Base-by-base conservation (phyloP, 2,797 vertebrate genomes). In the Pipistrellus pygmaeus region DNA sequence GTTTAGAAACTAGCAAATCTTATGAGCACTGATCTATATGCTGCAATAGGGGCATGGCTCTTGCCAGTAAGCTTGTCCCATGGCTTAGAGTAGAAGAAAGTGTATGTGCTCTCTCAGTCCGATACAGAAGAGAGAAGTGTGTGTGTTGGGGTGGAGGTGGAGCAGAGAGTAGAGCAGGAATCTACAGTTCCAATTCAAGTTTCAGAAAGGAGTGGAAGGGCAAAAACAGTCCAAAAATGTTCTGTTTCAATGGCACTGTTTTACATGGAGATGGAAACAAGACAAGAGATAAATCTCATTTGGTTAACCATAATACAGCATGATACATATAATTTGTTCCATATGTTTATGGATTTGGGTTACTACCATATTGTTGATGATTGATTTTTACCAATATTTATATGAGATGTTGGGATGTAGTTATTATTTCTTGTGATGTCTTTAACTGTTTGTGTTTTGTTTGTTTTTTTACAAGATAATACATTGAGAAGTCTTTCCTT, bases 11-110 rank as follows among this genome's bases (percentile, higher is more conserved):
- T 72, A 81, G 11, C 10, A 57, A 57, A 21, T 41, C 15, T 72
- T 25, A 38, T 48, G n/a, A 14, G 11, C 30, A 35, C 23, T 0
- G 0, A 5, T 18, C 4, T 5, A n/a, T n/a, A 11, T 3, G n/a
- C n/a, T n/a, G 20, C 53, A 41, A 25, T 14, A 25, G 3, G 9
- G 18, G 25, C 21, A 27, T 44, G 35, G 3, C n/a, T 72, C 41
- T 80, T 27, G 30, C 3, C 23, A 30, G 2, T 53, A 44, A 55
- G 46, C 12, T 55, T 73, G 30, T n/a, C 57, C 27, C 72, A 17
- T 55, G 30, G 9, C 57, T 82, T 55, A 35, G 30, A 53, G 46
- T 55, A 13, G 44, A 55, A 87, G 15, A 12, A 2, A 27, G 27
- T 4, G 32, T 6, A 9, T 30, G 38, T 4, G 1, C 35, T 55